These are phyloP conservation scores for Nomada flava DNA, from an alignment of 2,888 invertebrate species.

Conservation along the genomic window DNA sequence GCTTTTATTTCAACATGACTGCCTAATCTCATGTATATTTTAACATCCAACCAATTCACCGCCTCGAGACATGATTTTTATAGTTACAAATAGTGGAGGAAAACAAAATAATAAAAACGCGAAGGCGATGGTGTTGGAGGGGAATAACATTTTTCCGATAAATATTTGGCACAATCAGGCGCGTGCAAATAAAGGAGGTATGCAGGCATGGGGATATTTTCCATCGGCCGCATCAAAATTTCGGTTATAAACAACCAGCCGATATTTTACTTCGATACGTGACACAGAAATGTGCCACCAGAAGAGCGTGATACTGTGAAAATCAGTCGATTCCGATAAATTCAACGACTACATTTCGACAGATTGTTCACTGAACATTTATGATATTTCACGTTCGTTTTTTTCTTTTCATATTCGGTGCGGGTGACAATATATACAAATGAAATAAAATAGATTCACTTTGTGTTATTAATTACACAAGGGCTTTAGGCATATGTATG, in stretches of 20 bases:
- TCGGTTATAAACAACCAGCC: background rate
- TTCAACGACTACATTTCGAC: background rate
- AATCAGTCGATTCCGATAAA: background rate
- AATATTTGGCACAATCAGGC: conserved; percentile 63
- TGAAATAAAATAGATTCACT: background rate
- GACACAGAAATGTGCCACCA: conserved; percentile 1
- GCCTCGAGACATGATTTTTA: background rate
- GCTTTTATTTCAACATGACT: too few species aligned
- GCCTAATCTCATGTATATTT: too few species aligned
- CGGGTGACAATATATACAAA: background rate
- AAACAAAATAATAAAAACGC: background rate
- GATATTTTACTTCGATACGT: background rate
- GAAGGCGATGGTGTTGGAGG: background rate
- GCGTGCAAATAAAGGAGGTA: conserved; percentile 25
- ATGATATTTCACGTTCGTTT: background rate
- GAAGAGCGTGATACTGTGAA: conserved; percentile 4
- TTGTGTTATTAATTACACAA: background rate
- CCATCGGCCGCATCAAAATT: background rate
- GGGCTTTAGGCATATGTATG: too few species aligned
- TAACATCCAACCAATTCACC: background rate
- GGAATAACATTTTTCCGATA: conserved; percentile 40
- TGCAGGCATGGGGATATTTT: background rate
- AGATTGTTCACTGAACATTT: background rate
- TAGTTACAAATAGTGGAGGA: background rate
- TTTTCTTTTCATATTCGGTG: background rate